These are phyloP conservation scores for Pollenia griseotomentosa DNA, from an alignment of 2,888 invertebrate genomes.

Conservation along the genomic window DNA sequence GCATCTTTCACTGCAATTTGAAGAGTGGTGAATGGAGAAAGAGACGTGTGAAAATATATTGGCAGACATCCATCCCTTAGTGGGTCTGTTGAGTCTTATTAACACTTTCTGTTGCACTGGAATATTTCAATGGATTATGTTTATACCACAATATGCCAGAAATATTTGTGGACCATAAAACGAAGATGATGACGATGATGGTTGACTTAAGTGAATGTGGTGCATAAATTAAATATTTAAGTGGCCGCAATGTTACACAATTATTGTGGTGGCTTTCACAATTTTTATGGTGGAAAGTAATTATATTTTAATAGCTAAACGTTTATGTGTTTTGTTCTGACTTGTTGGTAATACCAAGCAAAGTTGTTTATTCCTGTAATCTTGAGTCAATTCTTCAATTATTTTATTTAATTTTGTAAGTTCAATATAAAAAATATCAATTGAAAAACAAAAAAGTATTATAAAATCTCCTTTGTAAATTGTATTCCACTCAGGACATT, in stretches of 20 bases:
- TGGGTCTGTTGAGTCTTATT: conserved; percentile 57
- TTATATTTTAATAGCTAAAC: too few species aligned
- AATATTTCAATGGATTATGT: conserved; percentile 55
- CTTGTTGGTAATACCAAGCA: not conserved
- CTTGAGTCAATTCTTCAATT: too few species aligned
- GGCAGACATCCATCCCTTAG: conserved; percentile 43
- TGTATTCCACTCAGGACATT: too few species aligned
- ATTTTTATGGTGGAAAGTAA: not conserved
- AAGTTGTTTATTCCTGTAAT: too few species aligned
- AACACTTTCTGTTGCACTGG: conserved; percentile 41
- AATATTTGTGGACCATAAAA: conserved; percentile 4
- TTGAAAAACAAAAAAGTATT: too few species aligned
- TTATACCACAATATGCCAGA: conserved; percentile 35
- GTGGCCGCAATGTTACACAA: not conserved
- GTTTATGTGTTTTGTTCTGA: not conserved
- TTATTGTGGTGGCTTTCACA: not conserved
- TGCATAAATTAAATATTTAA: conserved; percentile 26
- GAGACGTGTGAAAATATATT: conserved; percentile 24
- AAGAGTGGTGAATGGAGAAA: too few species aligned
- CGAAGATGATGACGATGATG: not conserved
- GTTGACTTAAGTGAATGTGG: conserved; percentile 35
- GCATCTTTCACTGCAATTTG: not conserved
- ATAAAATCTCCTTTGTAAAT: too few species aligned
- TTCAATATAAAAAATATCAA: too few species aligned
- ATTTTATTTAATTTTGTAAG: too few species aligned